Base-by-base conservation (phyloP, 2,113 vertebrate genomes). In the Brienomyrus longianalis region DNA sequence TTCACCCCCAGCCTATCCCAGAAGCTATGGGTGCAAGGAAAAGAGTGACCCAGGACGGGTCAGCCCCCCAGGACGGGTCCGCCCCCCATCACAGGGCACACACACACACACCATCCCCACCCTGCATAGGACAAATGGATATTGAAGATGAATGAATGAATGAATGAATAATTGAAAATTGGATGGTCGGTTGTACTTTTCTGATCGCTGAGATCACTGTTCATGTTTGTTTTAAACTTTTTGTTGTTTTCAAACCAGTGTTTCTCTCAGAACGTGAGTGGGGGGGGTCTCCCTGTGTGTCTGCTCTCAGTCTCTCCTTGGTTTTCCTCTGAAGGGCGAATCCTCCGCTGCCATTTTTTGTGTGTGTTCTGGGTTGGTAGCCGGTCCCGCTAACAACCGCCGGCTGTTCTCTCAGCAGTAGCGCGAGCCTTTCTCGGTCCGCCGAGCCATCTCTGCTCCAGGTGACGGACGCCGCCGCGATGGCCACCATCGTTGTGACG, bases 331-430 rank as follows among this genome's bases (percentile, higher is more conserved):
- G 74, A 80, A 15, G 74, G 31, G 31, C 6, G 35, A 80, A 17
- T 80, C 6, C 74, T 21, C 74, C 35, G 17, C 31, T 17, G 11
- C 27, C 11, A 5, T 80, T 80, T 39, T 7, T 6, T 2, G 66
- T 85, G 91, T 91, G 88, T 93, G 93, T 92, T 86, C 50, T 59
- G 86, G 27, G 51, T 52, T 31, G 13, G 31, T 21, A 52, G 51
- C 50, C 1, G 27, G 19, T 35, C 56, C 89, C 77, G 86, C 86
- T 86, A 89, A 86, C 88, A 89, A 84, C 91, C 88, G 59, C 66
- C 83, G 74, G 8, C 89, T 15, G 19, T 93, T 95, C 92, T 95
- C 91, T 96, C 92, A 93, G 92, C 95, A 95, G 92, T 92, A 91
- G 89, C 88, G 93, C 93, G 7, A 87, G 93, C 93, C 94, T 94